Percentiles rank a stretch among this genome's conserved stretches.
Conservation (phyloP, 2,797 vertebrate species). For the Xenopus petersii region DNA sequence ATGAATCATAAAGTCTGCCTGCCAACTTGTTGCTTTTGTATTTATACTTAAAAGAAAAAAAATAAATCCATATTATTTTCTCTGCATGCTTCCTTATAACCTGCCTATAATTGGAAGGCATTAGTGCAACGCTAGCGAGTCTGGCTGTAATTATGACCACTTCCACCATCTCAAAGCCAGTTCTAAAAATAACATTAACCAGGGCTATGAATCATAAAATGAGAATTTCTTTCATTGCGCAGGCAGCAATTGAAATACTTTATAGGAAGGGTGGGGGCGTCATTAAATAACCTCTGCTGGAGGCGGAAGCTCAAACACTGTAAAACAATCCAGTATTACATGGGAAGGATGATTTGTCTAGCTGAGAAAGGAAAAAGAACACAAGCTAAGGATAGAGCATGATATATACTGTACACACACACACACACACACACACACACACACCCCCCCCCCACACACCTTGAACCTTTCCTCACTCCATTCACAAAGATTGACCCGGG, state of each 20-base stretch:
- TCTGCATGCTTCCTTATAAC: background rate
- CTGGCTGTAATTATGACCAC: background rate
- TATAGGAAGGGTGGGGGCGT: background rate
- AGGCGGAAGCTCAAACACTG: background rate
- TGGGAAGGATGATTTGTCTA: no score
- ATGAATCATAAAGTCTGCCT: background rate
- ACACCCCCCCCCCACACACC: no score
- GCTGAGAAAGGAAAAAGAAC: no score
- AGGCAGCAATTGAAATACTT: conserved; percentile 1
- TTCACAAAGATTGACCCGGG: no score
- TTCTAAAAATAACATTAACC: background rate
- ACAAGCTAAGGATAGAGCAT: no score
- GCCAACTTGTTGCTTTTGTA: background rate
- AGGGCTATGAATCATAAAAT: background rate
- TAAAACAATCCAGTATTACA: background rate
- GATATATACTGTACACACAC: no score
- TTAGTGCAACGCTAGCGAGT: background rate
- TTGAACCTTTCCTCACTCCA: no score
- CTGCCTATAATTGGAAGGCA: background rate
- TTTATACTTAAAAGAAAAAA: background rate
- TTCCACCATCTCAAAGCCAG: background rate
- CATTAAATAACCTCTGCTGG: background rate
- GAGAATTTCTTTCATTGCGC: background rate
- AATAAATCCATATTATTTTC: conserved; percentile 3
- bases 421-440: no score